A percentile compares a stretch with the other conserved stretches of the same genome.
phyloP scores from a whole-genome alignment of 2,113 vertebrate genomes.

The Xenopus borealis region DNA sequence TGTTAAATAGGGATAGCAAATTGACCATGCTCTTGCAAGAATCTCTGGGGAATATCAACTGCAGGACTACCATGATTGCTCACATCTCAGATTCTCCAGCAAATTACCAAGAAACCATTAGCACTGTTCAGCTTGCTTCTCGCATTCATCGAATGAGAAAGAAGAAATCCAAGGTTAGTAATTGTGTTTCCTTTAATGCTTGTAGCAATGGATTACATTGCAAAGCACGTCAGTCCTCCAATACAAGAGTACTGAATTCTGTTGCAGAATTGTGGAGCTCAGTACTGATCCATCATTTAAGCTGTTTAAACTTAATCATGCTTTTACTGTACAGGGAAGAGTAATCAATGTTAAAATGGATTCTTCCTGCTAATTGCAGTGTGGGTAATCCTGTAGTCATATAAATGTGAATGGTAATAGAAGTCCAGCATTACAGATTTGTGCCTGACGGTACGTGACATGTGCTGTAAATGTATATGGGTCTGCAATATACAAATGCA shows the following conservation, averaged over 20 bases:
- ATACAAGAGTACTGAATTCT: conserved; percentile 43
- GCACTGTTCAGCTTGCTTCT: conserved; percentile 89
- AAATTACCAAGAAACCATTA: conserved; percentile 87
- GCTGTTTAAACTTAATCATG: background rate
- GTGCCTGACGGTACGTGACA: too few relatives aligned
- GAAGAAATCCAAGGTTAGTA: conserved; percentile 88
- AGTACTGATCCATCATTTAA: background rate
- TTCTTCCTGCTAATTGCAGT: background rate
- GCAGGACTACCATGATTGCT: conserved; percentile 92
- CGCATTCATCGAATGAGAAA: conserved; percentile 92
- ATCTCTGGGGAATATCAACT: conserved; percentile 89
- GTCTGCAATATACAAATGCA: too few relatives aligned
- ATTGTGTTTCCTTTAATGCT: conserved; percentile 7
- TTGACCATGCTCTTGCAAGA: conserved; percentile 92
- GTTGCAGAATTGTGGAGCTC: background rate
- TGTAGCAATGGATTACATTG: conserved; percentile 36
- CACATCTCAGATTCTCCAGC: conserved; percentile 88
- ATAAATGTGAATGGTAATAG: background rate
- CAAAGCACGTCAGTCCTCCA: conserved; percentile 48
- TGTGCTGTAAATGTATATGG: too few relatives aligned
- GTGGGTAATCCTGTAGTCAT: background rate
- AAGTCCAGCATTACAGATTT: background rate
- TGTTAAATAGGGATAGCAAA: conserved; percentile 83
- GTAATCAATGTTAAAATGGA: background rate
- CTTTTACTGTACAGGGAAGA: background rate